These are phyloP conservation scores for Synergus laeviventris DNA, from an alignment of 2,888 invertebrate species.

Conservation along the genomic window DNA sequence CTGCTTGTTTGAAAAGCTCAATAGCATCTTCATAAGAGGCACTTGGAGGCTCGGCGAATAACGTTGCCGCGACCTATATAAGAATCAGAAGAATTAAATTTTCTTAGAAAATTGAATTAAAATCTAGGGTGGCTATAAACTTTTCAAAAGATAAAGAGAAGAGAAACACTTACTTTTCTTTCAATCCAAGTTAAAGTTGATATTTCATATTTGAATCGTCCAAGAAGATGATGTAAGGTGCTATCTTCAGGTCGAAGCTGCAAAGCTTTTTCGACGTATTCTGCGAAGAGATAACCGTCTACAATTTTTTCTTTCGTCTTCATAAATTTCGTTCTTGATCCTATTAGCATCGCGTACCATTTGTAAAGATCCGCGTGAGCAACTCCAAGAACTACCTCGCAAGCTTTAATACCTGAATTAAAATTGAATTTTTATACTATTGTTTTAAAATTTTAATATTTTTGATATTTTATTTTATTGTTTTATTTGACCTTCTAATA, in stretches of 20 bases:
- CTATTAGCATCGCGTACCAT: conserved; percentile 85
- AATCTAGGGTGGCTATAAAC: neutral
- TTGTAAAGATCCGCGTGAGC: conserved; percentile 81
- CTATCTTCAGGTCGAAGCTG: conserved; percentile 80
- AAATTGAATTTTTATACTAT: conserved; percentile 36
- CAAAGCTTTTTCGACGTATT: conserved; percentile 83
- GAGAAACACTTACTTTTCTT: conserved; percentile 74
- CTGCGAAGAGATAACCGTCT: conserved; percentile 82
- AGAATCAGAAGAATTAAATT: conserved; percentile 9
- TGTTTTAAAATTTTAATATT: neutral
- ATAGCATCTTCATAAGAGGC: conserved; percentile 82
- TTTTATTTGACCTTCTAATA: conserved; percentile 64
- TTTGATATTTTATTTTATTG: neutral
- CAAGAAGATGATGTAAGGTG: conserved; percentile 82
- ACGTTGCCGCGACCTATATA: conserved; percentile 78
- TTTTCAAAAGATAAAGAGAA: conserved; percentile 13
- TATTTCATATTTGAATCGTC: conserved; percentile 84
- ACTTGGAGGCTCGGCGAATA: conserved; percentile 82
- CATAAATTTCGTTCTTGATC: conserved; percentile 80
- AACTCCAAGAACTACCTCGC: conserved; percentile 78
- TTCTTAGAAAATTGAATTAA: neutral
- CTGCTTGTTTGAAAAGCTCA: conserved; percentile 78
- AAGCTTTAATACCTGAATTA: conserved; percentile 78
- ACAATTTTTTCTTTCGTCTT: conserved; percentile 81
- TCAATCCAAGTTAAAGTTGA: conserved; percentile 82